Base-by-base conservation (phyloP, 2,113 vertebrate genomes). In the Thymallus thymallus region DNA sequence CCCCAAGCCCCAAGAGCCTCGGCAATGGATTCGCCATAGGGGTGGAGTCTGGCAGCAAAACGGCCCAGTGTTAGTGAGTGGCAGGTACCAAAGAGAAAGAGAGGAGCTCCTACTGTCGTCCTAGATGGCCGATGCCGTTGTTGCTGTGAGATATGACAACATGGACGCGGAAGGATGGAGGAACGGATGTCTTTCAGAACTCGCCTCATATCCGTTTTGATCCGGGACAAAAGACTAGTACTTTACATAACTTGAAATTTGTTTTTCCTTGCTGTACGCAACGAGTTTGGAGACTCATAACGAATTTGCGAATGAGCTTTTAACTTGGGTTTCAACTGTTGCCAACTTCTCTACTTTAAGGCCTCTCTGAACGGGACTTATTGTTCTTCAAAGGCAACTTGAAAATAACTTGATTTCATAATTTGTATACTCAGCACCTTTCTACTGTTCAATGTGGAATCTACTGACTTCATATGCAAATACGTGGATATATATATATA, bases 11-110 rank as follows among this genome's bases (percentile, higher is more conserved):
- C 22, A 89, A 78, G 72, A 89, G 74, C 74, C 88, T 93, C 72
- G 91, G 88, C 80, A 94, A 94, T 16, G 93, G 92, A 63, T 90
- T 91, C 66, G 41, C 24, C 0, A 5, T 88, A 0, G 87, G 80
- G 78, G 80, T 81, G 4, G 92, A 90, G 78, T 76, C 88, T 3
- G 51, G 56, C 63, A 80, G 75, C 66, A 88, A 87, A 76, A 82
- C 81, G 5, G 1, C 91, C 68, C 85, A 81, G 75, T 89, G 89
- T 80, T 87, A 92, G 83, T 93, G 86, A 91, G 70, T 29, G 41
- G 13, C 41, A 22, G 66, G 66, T 68, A 12, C 30, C 26, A 66
- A 66, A 66, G 30, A 66, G 48, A 51, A 41, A 9, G 18, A 29
- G 5, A 61, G 18, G 46, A 29, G 3, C 13, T 29, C 30, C 22